Base-by-base conservation (phyloP, 1,140 invertebrate species). In the Eubasilissa regina region DNA sequence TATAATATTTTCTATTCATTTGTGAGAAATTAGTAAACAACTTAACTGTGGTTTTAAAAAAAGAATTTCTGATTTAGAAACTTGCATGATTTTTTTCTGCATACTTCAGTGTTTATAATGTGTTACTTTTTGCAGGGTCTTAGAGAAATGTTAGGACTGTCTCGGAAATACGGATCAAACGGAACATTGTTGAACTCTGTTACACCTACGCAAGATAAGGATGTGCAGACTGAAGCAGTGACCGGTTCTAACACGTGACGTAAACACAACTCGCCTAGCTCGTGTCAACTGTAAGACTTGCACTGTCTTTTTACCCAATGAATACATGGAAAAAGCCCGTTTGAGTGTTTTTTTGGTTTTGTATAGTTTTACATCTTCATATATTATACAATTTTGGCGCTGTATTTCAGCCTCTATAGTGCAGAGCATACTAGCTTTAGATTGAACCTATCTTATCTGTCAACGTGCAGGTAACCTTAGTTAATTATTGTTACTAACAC, bases 101-200 rank as follows among this genome's bases (percentile, higher is more conserved):
- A 6, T 3, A 35, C 25, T 35, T 6, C 25, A 35, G 25, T 3
- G 25, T 1, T 35, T 35, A 35, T 56, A 56, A n/a, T 56, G 15
- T 25, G 25, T 70, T 45, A 58, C 8, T 62, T 51, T 56, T 56
- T 77, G 56, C 44, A 94, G 91, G 93, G 93, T 47, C 86, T 95
- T 77, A 88, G 93, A 74, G 93, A 94, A 86, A 88, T 94, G 84
- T 84, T 95, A 72, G 91, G 93, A 85, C 91, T 94, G 45, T 93
- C 93, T 9, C 89, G 89, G 78, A 91, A 92, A 85, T 92, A 90
- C 81, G 93, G 93, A 3, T 92, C 92, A 12, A 87, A 89, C 62
- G 84, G 87, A 58, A 84, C 86, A 4, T 84, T 85, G 4, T 84
- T 86, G 45, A 85, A 85, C 70, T 83, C 82, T 4, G 84, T 83